Percentiles rank a stretch among this genome's conserved stretches.
These are phyloP conservation scores for Cephus sareptanus DNA, from an alignment of 2,888 invertebrate genomes.

Conservation along the genomic window DNA sequence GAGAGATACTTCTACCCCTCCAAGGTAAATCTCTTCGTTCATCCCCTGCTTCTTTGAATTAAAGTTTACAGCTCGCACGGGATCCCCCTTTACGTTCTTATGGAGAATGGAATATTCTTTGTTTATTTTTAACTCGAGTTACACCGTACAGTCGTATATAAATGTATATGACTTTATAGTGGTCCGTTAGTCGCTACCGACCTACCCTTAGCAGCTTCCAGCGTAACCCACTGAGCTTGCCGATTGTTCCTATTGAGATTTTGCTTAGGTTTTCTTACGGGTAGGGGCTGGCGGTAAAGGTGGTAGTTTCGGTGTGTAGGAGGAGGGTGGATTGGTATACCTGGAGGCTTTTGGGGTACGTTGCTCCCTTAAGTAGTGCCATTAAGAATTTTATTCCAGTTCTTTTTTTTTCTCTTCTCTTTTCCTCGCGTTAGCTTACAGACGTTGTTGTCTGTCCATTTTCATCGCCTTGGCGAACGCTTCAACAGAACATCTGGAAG, in stretches of 20 bases:
- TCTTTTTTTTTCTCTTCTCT: too few relatives aligned
- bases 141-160: background rate
- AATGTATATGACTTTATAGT: background rate
- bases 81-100: background rate
- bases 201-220: background rate
- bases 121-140: background rate
- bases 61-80: background rate
- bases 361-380: background rate
- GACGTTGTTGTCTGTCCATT: background rate
- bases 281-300: background rate
- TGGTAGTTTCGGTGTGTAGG: background rate
- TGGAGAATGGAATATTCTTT: background rate
- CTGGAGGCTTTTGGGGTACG: background rate
- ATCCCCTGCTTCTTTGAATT: background rate
- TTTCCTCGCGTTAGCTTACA: background rate
- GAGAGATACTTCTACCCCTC: conserved; percentile 25
- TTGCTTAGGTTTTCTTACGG: background rate
- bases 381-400: background rate
- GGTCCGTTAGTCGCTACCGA: background rate
- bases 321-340: background rate
- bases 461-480: background rate
- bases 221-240: background rate
- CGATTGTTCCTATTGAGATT: background rate
- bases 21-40: conserved; percentile 24
- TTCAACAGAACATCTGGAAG: background rate